Evolutionary conservation across 2,797 vertebrate genomes (phyloP).

Genomic region (Anguilla pacifica): DNA sequence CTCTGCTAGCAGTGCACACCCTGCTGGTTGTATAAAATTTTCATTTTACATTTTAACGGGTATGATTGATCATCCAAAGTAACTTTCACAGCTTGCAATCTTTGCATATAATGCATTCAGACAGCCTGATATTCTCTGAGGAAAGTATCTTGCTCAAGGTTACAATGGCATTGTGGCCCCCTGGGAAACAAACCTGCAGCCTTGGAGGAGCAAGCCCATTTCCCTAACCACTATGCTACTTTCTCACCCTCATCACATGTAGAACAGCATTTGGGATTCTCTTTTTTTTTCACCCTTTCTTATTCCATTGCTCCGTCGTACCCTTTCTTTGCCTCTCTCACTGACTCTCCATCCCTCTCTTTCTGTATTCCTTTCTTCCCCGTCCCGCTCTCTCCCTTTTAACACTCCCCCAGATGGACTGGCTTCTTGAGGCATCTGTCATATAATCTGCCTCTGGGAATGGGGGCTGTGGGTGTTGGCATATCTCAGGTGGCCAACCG

Average conservation of each 20-base stretch:
- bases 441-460: background rate
- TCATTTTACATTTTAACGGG: background rate
- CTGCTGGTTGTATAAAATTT: background rate
- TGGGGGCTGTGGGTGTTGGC: background rate
- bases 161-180: background rate
- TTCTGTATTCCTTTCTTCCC: slow-evolving; percentile 18
- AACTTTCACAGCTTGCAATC: background rate
- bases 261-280: background rate
- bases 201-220: background rate
- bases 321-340: slow-evolving; percentile 28
- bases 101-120: background rate
- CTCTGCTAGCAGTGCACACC: background rate
- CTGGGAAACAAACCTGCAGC: background rate
- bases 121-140: background rate
- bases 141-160: background rate
- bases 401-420: background rate
- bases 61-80: background rate
- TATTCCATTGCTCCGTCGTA: background rate
- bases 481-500: slow-evolving; percentile 21
- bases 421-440: slow-evolving; percentile 6
- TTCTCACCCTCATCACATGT: background rate
- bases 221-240: background rate
- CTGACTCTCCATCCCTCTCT: slow-evolving; percentile 36
- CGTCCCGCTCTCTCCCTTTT: slow-evolving; percentile 28
- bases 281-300: background rate